Evolutionary conservation across 2,797 vertebrate species (phyloP), one percentile per base, ranked within the genome.

Genomic region (Trichosurus vulpecula): DNA sequence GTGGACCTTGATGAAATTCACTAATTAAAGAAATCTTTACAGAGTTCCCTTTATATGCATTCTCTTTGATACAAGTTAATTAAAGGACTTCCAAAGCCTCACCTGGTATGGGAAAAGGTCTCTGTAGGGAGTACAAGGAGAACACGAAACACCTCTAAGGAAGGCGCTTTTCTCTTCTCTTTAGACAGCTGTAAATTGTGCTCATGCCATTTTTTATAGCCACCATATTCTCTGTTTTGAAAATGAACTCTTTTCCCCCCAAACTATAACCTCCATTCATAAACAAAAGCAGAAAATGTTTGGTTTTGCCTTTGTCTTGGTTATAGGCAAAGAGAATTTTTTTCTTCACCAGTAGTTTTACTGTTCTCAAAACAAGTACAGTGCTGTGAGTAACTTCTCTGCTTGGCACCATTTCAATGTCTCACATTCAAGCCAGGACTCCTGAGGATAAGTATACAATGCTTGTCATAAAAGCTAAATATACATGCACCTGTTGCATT

Each of bases 11-110:
- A 97, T 98, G 97, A 98, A 98, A 98, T 98, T 97, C 95, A 93
- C 98, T 98, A 99, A 99, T 99, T 98, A 98, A 97, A 98, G 97
- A 98, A 98, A 98, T 98, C 98, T 97, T 98, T 98, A 97, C 96
- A 95, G 57, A 55, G 94, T 96, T 98, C 97, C 97, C 96, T 98
- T 95, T 96, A 95, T 91, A 96, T 92, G 94, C 30, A 4, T 90
- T 95, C 93, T 98, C 97, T 98, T 97, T 98, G 97, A 98, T 98
- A 97, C 96, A 96, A 98, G 98, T 98, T 98, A 99, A 98, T 99
- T 98, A 98, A 98, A 97, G 97, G 97, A 98, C 97, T 98, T 98
- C 97, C 10, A 91, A 98, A 95, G 94, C 98, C 96, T 97, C 97
- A 97, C 98, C 97, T 98, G 97, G 96, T 93, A 91, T 97, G 98